These are phyloP conservation scores for Agelaius tricolor DNA, from an alignment of 2,113 vertebrate genomes.

Conservation along the genomic window DNA sequence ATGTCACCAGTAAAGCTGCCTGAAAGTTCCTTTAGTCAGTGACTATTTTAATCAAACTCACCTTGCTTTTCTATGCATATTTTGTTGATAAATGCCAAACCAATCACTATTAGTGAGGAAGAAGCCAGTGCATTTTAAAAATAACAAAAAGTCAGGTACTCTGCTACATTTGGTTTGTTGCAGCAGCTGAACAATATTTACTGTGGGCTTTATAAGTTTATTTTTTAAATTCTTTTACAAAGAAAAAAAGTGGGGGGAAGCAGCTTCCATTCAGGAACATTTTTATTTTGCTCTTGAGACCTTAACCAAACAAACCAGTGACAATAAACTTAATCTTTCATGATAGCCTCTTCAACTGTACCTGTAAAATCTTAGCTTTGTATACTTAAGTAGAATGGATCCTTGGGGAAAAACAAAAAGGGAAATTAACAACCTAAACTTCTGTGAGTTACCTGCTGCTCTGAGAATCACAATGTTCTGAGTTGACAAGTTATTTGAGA, in stretches of 20 bases:
- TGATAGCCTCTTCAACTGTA: background rate
- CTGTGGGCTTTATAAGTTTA: background rate
- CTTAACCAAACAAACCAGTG: background rate
- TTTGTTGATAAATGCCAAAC: background rate
- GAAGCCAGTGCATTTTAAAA: background rate
- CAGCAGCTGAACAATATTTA: background rate
- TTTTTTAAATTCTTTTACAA: background rate
- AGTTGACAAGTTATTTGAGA: background rate
- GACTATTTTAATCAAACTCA: background rate
- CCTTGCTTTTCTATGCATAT: background rate
- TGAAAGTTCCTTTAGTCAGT: background rate
- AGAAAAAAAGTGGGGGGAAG: fast-evolving
- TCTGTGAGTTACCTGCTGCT: background rate
- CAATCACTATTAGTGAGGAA: background rate
- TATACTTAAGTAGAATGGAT: background rate
- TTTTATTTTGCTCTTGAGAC: background rate
- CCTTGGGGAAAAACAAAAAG: background rate
- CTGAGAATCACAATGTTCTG: background rate
- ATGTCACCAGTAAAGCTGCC: background rate
- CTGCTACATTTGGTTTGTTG: background rate
- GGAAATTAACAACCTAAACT: background rate
- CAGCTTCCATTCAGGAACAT: background rate
- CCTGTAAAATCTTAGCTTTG: background rate
- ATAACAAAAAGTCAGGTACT: background rate
- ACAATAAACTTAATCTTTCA: background rate